Base-by-base conservation (phyloP, 1,140 invertebrate species). In the Zaprionus camerounensis region DNA sequence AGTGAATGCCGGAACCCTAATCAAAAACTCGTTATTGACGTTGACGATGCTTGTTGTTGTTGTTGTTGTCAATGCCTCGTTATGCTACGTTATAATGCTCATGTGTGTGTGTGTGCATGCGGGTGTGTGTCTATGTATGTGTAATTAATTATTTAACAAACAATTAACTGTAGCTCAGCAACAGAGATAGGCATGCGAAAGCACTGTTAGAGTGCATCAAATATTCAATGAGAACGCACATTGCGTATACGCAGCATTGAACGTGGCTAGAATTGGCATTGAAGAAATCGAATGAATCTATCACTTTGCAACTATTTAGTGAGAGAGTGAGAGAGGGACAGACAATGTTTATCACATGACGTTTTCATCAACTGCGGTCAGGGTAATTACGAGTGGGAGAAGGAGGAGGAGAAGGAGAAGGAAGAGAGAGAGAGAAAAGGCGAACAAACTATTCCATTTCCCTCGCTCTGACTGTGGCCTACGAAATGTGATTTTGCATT, bases 81-180 rank as follows among this genome's bases (percentile, higher is more conserved):
- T 70, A 38, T 51, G 28, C 44, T 63, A 5, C 22, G 20, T 12
- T 15, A 57, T 36, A 26, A 44, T 57, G 28, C 15, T 11, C 36
- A 34, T 36, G 22, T 3, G 12, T 28, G 26, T 51, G 17, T 51
- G 24, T 56, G 36, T 24, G 17, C 24, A 38, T 57, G 38, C 36
- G 38, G 28, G 62, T 38, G 62, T 28, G 63, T 28, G 63, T 66
- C 55, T 51, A 20, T 59, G 53, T 68, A 38, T 75, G 83, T 73
- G 83, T 76, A 80, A 85, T 87, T 85, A 85, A 87, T 85, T 85
- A 85, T 85, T 85, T 72, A 85, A 82, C 56, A 82, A 85, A 85
- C 83, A 85, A 85, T 85, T 87, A 85, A 85, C 80, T 87, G 78
- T 79, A 34, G 41, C 44, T 49, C 44, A 57, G 46, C 24, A 63